Evolutionary conservation across 2,113 vertebrate genomes (phyloP).

Genomic region (Macrotis lagotis): DNA sequence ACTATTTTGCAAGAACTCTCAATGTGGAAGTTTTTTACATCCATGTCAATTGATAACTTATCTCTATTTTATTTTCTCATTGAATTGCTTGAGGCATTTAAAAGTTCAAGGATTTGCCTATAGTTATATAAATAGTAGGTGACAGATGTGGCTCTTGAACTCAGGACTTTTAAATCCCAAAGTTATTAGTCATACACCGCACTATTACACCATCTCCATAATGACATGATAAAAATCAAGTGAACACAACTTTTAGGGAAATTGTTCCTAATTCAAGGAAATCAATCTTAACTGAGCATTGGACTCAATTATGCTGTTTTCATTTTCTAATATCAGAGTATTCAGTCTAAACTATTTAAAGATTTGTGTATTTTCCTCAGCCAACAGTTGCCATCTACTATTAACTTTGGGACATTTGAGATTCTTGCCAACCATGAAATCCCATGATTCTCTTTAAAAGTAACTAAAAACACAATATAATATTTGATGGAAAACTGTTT

Average conservation of each 20-base stretch:
- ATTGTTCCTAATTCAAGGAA: background rate
- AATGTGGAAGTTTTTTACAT: background rate
- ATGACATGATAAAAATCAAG: constrained; percentile 2
- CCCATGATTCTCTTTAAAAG: constrained; percentile 6
- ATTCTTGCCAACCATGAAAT: background rate
- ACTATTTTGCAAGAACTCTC: background rate
- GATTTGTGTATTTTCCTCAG: background rate
- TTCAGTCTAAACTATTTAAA: background rate
- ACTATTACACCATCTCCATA: background rate
- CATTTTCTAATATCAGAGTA: constrained; percentile 22
- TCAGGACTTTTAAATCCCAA: background rate
- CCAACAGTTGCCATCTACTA: background rate
- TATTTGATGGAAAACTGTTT: constrained; percentile 47
- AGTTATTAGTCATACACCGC: background rate
- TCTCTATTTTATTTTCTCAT: background rate
- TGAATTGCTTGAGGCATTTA: background rate
- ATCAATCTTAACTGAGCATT: background rate
- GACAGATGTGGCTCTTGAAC: background rate
- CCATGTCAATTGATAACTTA: background rate
- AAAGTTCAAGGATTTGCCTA: background rate
- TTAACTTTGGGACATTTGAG: background rate
- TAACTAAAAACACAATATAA: background rate
- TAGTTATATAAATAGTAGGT: background rate
- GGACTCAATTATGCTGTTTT: background rate
- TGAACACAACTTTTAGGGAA: background rate